Evolutionary conservation across 1,140 invertebrate genomes (phyloP).

Genomic region (Achroia grisella): DNA sequence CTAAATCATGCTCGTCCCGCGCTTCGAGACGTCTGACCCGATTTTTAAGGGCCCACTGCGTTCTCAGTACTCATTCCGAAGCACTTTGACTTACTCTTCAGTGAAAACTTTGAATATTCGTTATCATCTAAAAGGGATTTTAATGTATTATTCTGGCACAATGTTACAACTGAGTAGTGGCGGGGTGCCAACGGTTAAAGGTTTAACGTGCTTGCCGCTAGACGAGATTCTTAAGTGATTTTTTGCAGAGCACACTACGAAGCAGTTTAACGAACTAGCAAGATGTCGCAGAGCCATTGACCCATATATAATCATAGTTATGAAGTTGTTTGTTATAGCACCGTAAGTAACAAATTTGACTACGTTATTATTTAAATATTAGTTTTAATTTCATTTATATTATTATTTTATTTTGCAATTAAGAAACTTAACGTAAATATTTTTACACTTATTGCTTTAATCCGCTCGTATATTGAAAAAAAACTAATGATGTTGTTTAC

Average conservation of each 20-base stretch:
- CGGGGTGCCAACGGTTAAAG: slow-evolving; percentile 48
- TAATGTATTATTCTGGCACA: slow-evolving; percentile 63
- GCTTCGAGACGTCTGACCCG: slow-evolving; percentile 37
- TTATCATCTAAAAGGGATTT: slow-evolving; percentile 46
- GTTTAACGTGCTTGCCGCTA: slow-evolving; percentile 47
- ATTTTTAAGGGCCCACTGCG: slow-evolving; percentile 30
- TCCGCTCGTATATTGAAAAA: too few species aligned
- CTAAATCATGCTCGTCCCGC: slow-evolving; percentile 39
- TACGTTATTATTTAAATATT: too few species aligned
- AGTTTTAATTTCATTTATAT: too few species aligned
- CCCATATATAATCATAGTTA: slow-evolving; percentile 56
- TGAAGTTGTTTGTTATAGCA: slow-evolving; percentile 42
- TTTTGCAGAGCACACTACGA: slow-evolving; percentile 39
- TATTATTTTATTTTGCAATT: too few species aligned
- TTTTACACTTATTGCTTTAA: too few species aligned
- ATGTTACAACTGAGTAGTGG: slow-evolving; percentile 43
- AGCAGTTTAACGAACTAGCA: slow-evolving; percentile 59
- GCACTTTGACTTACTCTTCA: slow-evolving; percentile 16
- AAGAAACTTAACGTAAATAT: too few species aligned
- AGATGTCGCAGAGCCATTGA: slow-evolving; percentile 57
- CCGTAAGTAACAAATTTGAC: slow-evolving; percentile 28
- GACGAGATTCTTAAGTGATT: slow-evolving; percentile 57
- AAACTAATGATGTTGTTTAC: too few species aligned
- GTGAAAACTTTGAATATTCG: slow-evolving; percentile 36
- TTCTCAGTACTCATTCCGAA: slow-evolving; percentile 15